Percentiles rank a stretch among this genome's conserved stretches.
Conservation (phyloP, 2,888 invertebrate genomes). For the Schizaphis graminum region DNA sequence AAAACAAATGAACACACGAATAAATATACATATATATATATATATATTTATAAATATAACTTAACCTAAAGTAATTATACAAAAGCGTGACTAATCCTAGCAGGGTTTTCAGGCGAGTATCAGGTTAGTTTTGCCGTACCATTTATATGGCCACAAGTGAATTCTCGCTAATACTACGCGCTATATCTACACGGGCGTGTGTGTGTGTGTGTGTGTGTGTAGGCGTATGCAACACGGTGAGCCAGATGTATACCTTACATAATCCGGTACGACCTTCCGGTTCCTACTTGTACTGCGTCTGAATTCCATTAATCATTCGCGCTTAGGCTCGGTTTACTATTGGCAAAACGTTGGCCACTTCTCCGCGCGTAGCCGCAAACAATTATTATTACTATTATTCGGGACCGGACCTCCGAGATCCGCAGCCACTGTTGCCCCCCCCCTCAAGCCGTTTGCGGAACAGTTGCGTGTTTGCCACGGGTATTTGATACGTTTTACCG, state of each 20-base stretch:
- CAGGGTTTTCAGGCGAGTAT: not conserved
- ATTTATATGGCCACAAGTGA: conserved; percentile 40
- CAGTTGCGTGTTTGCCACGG: not conserved
- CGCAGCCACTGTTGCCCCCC: not conserved
- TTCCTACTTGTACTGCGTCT: not conserved
- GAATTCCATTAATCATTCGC: conserved; percentile 56
- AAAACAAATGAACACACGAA: conserved; percentile 18
- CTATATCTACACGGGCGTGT: no score
- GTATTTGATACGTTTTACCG: not conserved
- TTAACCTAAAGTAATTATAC: conserved; percentile 46
- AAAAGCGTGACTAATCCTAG: conserved; percentile 41
- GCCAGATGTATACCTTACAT: conserved; percentile 33
- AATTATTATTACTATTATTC: conserved; percentile 18
- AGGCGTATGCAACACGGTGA: not conserved
- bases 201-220: no score
- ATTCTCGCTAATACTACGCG: conserved; percentile 35
- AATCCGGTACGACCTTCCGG: conserved; percentile 53
- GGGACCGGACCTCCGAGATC: not conserved
- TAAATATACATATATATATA: not conserved
- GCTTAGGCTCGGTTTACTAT: conserved; percentile 24
- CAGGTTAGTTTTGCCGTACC: conserved; percentile 38
- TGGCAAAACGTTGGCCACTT: conserved; percentile 15
- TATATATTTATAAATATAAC: not conserved
- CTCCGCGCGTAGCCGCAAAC: not conserved
- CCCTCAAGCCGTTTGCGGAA: not conserved